Base-by-base conservation (phyloP, 2,797 vertebrate genomes). In the Cossypha caffra region DNA sequence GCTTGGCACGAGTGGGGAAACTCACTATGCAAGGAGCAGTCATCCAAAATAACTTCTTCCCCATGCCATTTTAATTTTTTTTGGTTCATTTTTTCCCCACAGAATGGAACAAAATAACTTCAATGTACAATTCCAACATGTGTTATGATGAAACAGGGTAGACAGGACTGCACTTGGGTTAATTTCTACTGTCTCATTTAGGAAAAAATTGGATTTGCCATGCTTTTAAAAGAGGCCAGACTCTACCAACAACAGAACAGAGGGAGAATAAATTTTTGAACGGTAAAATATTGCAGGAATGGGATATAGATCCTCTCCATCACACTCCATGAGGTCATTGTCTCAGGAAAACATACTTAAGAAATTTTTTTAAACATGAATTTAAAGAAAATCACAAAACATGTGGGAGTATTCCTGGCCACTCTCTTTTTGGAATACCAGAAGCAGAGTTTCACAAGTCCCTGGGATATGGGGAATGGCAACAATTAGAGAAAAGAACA, bases 391-490 rank as follows among this genome's bases (percentile, higher is more conserved):
- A 47, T 9, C 9, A 31, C 7, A 24, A 15, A 31, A 33, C 12
- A 3, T 0, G 0, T 9, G 37, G 9, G 9, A 10, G 13, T 69
- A 21, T 69, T 71, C n/a, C 54, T 55, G 33, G 33, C 40, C 76
- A 43, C 25, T 80, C 3, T 67, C 9, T 40, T 77, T 72, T 47
- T 79, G 7, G 9, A 83, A 74, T 66, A 52, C 10, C 19, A 63
- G 33, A 58, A 33, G 9, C 7, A 48, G 31, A 88, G 35, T 68
- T 93, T 61, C 33, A 26, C 13, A 63, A 58, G 25, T 55, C 45
- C 14, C 48, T 51, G 31, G 14, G 5, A 26, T 43, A 76, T 3
- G 3, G 16, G 18, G 45, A 91, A 86, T 28, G 8, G 11, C 47
- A 95, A 37, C 3, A 63, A 45, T 58, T 51, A 47, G 16, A 33